Evolutionary conservation across 1,140 invertebrate species (phyloP), one percentile per base, ranked within the genome.

Genomic region (Papilio machaon): DNA sequence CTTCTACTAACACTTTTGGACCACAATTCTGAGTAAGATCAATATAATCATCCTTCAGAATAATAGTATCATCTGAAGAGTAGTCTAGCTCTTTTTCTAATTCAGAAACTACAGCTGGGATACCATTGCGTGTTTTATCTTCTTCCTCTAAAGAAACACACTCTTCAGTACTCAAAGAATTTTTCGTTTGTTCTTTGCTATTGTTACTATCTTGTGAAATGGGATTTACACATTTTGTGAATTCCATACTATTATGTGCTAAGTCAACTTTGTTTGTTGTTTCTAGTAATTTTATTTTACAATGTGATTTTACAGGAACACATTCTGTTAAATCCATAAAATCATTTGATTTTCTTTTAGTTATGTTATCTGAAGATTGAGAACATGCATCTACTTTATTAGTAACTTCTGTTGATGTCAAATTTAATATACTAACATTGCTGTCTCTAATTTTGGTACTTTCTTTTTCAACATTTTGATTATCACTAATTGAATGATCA

Each of bases 321-420:
- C 93, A 93, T 81, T 92, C 85, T 60, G 91, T 93, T 7, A 93
- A 85, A 82, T 94, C 93, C 90, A 94, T 93, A 77, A 89, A 86
- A 86, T 92, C 91, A 88, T 93, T 85, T 17, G 88, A 87, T 81
- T 84, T 90, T n/a, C 86, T 89, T 85, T 85, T 90, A 35, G 86
- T 92, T 35, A 73, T 67, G 83, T 89, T 74, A 73, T n/a, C 81
- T 80, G 52, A 81, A 80, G 64, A 52, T 84, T 87, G 85, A 78
- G 83, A 84, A 38, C 82, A 38, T 52, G 81, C 79, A 54, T 81
- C 73, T 80, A 83, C n/a, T 76, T 35, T 35, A 78, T 73, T 52
- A 85, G 85, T 81, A 38, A 15, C 11, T 64, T 35, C 11, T 35
- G 87, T 82, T 88, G 89, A 92, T 84, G 91, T 92, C 80, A 94